Evolutionary conservation across 2,797 vertebrate species (phyloP), one percentile per base, ranked within the genome.

Genomic region (Molothrus ater): DNA sequence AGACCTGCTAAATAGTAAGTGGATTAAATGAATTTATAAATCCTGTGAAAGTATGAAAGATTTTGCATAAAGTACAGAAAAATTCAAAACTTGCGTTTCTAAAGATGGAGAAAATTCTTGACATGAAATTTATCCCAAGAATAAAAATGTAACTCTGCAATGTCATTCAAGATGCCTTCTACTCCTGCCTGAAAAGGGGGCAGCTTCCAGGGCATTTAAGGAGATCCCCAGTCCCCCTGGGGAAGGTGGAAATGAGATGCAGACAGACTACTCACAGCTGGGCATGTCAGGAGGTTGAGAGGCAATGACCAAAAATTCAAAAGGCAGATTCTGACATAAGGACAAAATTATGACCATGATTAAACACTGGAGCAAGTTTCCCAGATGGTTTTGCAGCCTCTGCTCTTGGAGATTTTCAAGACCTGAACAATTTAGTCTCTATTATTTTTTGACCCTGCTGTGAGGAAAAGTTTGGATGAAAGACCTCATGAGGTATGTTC

Each of bases 341-440:
- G 12, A 42, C 5, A 71, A 64, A 59, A 50, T 78, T 60, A 31
- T 31, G 48, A 42, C 11, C 10, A n/a, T 11, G 5, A 40, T 60
- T 42, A 92, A 86, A 68, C 13, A 38, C 3, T 34, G 17, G 5
- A 34, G 4, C 15, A 43, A 48, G 13, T 54, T 75, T 87, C 5
- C 36, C 38, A 11, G 26, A 31, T 36, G 0, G 0, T 18, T 47
- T 15, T 36, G 6, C 22, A 31, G 24, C 25, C 19, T 42, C 4
- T 5, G 6, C 8, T 51, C 25, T 17, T 22, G 7, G 17, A 65
- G 17, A 38, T 80, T 78, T 78, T 61, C 34, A 68, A 71, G 31
- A 75, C 20, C 5, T 50, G 32, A 91, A 53, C 4, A 72, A 45
- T 10, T 6, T 45, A 9, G 5, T 28, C 11, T 87, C 19, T 56